These are phyloP conservation scores for Aphaenogaster floridana DNA, from an alignment of 1,140 invertebrate genomes.

Conservation along the genomic window DNA sequence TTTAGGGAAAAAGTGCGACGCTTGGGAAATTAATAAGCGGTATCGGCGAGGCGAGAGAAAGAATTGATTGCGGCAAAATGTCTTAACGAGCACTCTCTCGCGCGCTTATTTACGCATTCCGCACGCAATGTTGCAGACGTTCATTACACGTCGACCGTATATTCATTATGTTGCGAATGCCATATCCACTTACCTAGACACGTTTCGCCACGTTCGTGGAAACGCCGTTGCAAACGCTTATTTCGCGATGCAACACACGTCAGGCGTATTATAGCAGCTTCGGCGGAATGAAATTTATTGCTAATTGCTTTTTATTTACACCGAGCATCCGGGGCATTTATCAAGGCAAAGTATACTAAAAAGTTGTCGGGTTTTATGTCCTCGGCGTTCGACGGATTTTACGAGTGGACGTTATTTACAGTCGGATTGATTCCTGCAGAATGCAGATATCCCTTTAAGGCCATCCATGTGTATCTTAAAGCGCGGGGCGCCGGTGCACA, in stretches of 20 bases:
- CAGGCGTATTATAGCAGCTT: slow-evolving; percentile 1
- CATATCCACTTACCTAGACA: slow-evolving; percentile 23
- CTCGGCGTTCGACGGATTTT: slow-evolving; percentile 65
- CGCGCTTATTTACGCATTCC: slow-evolving; percentile 41
- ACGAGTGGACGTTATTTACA: slow-evolving; percentile 75
- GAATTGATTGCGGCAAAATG: slow-evolving; percentile 36
- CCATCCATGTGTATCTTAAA: slow-evolving; percentile 61
- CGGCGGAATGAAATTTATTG: slow-evolving; percentile 71
- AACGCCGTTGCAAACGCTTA: slow-evolving; percentile 28
- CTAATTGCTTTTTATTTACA: slow-evolving; percentile 77
- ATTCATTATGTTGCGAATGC: slow-evolving; percentile 46
- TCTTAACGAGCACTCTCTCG: slow-evolving; percentile 36
- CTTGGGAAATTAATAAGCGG: slow-evolving; percentile 60
- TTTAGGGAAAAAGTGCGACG: slow-evolving; percentile 44
- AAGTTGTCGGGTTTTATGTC: slow-evolving; percentile 65
- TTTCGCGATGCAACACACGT: slow-evolving; percentile 46
- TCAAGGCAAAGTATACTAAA: slow-evolving; percentile 71
- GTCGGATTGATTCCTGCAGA: slow-evolving; percentile 72
- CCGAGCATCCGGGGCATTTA: slow-evolving; percentile 56
- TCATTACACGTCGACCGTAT: slow-evolving; percentile 46
- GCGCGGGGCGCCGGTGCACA: slow-evolving; percentile 28
- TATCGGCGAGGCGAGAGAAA: slow-evolving; percentile 52
- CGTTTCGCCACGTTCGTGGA: slow-evolving; percentile 14
- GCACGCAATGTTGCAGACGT: not conserved
- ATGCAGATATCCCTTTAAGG: slow-evolving; percentile 63